Base-by-base conservation (phyloP, 2,888 invertebrate genomes). In the Argynnis bischoffii region DNA sequence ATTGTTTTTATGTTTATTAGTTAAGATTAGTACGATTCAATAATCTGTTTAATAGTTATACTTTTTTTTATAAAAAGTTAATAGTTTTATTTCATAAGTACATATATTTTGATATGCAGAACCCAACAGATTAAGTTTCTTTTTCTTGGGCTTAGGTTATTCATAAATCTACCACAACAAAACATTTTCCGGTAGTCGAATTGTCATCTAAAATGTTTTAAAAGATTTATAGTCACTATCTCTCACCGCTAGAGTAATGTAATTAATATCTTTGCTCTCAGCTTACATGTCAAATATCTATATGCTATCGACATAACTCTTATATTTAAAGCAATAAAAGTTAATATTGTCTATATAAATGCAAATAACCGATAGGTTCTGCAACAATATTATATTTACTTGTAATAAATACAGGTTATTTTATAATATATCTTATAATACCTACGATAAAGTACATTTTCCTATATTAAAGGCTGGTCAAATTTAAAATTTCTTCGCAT, bases 191-290 rank as follows among this genome's bases (percentile, higher is more conserved):
- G 69, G 85, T 86, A 86, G 86, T 86, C 65, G 63, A 66, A 73
- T 77, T 81, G 82, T 84, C 84, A 81, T 74, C 77, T 73, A 72
- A 70, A 73, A 79, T 76, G 79, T 80, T 81, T 78, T 80, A 75
- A 73, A 78, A 80, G 80, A 86, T 84, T 83, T 82, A 85, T 82
- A 67, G 70, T 67, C 69, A 71, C 78, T 79, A 82, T 82, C 81
- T 79, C 72, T 73, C 77, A 77, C 76, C 75, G 78, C 77, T 76
- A 71, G 74, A 76, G 59, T 76, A 76, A 76, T 72, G 76, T 79
- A 79, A 81, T 80, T 79, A 81, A 80, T 78, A 69, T 73, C 69
- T 71, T 67, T 64, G 69, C 73, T 65, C 54, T 66, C 51, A 66
- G 69, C 35, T 63, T 56, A 67, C 65, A 63, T 48, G 48, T 54